phyloP scores from a whole-genome alignment of 2,888 invertebrate genomes.

The Tuta absoluta region DNA sequence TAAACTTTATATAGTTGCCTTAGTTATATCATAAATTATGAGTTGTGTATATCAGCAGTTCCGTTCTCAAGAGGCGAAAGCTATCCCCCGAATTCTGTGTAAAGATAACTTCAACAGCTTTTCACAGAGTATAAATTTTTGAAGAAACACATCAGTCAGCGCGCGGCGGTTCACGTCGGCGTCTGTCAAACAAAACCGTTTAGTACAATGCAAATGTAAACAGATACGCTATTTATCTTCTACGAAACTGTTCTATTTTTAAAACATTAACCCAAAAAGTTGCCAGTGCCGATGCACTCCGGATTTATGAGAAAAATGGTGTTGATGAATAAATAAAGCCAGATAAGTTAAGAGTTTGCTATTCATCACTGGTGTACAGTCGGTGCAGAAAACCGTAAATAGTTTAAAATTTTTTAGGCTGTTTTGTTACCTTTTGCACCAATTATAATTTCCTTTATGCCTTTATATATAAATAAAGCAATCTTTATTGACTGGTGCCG shows the following conservation, averaged over 20 bases:
- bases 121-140: conserved; percentile 1
- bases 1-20: too few species aligned
- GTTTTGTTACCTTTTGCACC: too few species aligned
- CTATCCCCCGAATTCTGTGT: background rate
- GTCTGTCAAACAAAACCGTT: conserved; percentile 16
- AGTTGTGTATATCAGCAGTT: background rate
- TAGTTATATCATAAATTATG: too few species aligned
- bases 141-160: conserved; percentile 18
- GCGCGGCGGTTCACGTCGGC: conserved; percentile 7
- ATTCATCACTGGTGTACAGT: too few species aligned
- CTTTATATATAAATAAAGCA: too few species aligned
- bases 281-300: conserved; percentile 15
- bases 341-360: background rate
- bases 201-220: conserved; percentile 39
- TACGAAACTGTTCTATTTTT: conserved; percentile 38
- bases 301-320: conserved; percentile 2
- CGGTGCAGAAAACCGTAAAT: too few species aligned
- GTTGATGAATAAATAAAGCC: conserved; percentile 6
- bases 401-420: too few species aligned
- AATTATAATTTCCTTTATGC: too few species aligned
- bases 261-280: conserved; percentile 25
- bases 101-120: background rate
- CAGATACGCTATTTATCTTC: conserved; percentile 44
- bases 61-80: background rate
- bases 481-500: too few species aligned